A percentile compares a stretch with the other conserved stretches of the same genome.
Conservation (phyloP, 2,888 invertebrate genomes). For the Meiosimyza decipiens region DNA sequence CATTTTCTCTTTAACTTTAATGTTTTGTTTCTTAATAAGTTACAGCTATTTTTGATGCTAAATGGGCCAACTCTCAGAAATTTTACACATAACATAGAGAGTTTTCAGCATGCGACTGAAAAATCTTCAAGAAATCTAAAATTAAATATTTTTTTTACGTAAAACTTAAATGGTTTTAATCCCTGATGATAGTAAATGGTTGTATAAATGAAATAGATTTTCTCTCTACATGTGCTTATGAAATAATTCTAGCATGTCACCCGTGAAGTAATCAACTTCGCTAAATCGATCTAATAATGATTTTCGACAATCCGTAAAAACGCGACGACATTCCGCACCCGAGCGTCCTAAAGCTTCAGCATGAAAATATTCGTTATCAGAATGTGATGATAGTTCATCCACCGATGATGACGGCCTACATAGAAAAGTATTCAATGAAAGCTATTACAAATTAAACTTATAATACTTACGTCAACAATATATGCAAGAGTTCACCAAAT, state of each 20-base stretch:
- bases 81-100: too few species aligned
- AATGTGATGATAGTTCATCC: conserved; percentile 73
- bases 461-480: conserved; percentile 77
- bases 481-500: conserved; percentile 80
- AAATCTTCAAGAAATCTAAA: too few species aligned
- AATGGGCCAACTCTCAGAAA: too few species aligned
- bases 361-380: conserved; percentile 78
- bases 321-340: conserved; percentile 56
- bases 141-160: too few species aligned
- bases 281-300: conserved; percentile 61
- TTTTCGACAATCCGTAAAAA: conserved; percentile 57
- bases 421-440: not conserved
- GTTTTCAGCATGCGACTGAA: too few species aligned
- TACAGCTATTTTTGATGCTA: too few species aligned
- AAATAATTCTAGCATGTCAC: conserved; percentile 46
- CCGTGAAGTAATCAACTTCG: conserved; percentile 51
- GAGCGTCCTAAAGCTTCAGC: conserved; percentile 76
- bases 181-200: too few species aligned
- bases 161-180: not conserved
- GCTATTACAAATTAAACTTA: not conserved
- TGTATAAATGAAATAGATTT: too few species aligned
- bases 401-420: conserved; percentile 77
- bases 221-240: conserved; percentile 36
- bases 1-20: too few species aligned
- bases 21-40: too few species aligned